phyloP scores from a whole-genome alignment of 2,113 vertebrate genomes.

The Physeter macrocephalus region DNA sequence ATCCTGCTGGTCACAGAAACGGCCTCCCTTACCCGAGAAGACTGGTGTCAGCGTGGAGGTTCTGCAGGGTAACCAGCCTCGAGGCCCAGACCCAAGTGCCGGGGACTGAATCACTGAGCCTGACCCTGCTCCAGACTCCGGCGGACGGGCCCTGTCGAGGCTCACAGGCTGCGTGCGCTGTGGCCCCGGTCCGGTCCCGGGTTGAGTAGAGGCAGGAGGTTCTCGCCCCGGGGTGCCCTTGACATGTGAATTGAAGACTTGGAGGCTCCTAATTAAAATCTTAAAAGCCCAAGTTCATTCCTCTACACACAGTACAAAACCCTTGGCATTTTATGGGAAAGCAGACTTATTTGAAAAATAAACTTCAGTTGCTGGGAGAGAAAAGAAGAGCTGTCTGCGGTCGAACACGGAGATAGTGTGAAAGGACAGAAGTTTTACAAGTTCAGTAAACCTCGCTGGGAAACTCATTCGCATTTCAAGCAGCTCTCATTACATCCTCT shows the following conservation, averaged over 20 bases:
- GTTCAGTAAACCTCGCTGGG: background rate
- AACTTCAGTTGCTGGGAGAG: constrained; percentile 11
- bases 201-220: background rate
- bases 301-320: background rate
- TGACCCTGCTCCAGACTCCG: background rate
- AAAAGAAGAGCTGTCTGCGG: background rate
- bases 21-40: background rate
- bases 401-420: background rate
- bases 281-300: background rate
- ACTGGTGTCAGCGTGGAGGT: background rate
- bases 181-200: background rate
- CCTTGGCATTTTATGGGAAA: constrained; percentile 10
- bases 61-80: fast-evolving
- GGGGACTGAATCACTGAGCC: background rate
- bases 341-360: constrained; percentile 55
- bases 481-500: fast-evolving
- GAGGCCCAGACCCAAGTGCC: background rate
- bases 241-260: background rate
- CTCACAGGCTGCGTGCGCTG: background rate
- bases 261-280: background rate
- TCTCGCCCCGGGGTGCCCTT: background rate
- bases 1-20: background rate
- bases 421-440: background rate
- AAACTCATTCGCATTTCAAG: background rate
- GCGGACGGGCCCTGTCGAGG: background rate